phyloP scores from a whole-genome alignment of 1,140 invertebrate species.

The Anastatus disparis region DNA sequence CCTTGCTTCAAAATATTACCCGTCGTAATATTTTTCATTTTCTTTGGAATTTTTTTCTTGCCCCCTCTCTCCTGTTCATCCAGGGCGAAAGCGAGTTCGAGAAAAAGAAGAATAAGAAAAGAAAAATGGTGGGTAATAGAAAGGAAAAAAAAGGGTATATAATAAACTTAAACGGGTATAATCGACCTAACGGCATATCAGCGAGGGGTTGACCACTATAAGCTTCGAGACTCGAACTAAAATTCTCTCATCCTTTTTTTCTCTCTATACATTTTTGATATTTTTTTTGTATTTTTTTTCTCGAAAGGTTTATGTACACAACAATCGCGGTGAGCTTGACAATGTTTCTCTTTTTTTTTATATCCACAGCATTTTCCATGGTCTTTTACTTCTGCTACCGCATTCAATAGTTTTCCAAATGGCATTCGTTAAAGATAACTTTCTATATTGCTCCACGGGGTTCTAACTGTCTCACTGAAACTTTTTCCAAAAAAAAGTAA shows the following conservation, averaged over 20 bases:
- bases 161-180: constrained; percentile 7
- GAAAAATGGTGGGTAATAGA: neutral
- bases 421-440: neutral
- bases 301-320: neutral
- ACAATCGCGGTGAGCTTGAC: neutral
- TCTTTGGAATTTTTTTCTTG: neutral
- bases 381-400: neutral
- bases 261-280: neutral
- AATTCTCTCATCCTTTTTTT: neutral
- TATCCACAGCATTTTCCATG: constrained; percentile 21
- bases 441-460: constrained; percentile 1
- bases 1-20: too few relatives aligned
- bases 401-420: neutral
- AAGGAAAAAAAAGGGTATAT: constrained; percentile 13
- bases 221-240: neutral
- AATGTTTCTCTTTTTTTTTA: constrained; percentile 9
- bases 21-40: constrained; percentile 18
- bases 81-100: neutral
- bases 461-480: neutral
- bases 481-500: constrained; percentile 18
- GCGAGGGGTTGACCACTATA: constrained; percentile 20
- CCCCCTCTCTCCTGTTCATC: neutral
- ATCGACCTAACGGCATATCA: constrained; percentile 59
- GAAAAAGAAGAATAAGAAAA: constrained; percentile 8
- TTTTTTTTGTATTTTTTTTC: neutral